phyloP scores from a whole-genome alignment of 2,797 vertebrate species.

The Acanthurus lineatus region DNA sequence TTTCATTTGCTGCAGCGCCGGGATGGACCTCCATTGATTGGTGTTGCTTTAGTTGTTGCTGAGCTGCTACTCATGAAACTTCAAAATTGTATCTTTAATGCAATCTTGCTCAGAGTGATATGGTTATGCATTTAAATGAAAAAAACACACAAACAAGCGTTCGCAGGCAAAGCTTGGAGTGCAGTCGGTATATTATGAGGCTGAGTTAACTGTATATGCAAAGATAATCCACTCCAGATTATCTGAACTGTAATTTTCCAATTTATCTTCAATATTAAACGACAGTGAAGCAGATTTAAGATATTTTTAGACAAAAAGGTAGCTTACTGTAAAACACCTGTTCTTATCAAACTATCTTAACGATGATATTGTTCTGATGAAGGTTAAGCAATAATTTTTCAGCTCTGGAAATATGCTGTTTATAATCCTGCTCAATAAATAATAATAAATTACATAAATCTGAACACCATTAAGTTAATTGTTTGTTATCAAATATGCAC shows the following conservation, averaged over 20 bases:
- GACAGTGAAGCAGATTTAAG: slow-evolving; percentile 36
- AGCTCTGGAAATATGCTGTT: slow-evolving; percentile 31
- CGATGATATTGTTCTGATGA: slow-evolving; percentile 22
- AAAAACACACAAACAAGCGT: slow-evolving; percentile 39
- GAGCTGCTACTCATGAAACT: slow-evolving; percentile 30
- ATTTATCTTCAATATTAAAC: slow-evolving; percentile 32
- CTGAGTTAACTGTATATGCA: slow-evolving; percentile 51
- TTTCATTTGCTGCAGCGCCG: slow-evolving; percentile 64
- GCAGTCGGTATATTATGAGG: slow-evolving; percentile 28
- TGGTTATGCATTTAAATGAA: slow-evolving; percentile 60
- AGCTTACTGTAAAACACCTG: neutral
- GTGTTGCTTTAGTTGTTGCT: slow-evolving; percentile 44
- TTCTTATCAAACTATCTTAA: slow-evolving; percentile 15
- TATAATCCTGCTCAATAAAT: slow-evolving; percentile 21
- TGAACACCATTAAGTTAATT: slow-evolving; percentile 47
- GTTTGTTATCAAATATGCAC: slow-evolving; percentile 44
- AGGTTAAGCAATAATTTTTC: slow-evolving; percentile 21
- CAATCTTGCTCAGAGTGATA: slow-evolving; percentile 46
- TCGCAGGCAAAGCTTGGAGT: slow-evolving; percentile 36
- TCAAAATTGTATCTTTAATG: slow-evolving; percentile 59
- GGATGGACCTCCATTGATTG: slow-evolving; percentile 69
- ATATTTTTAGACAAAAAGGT: slow-evolving; percentile 8
- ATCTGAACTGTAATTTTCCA: slow-evolving; percentile 34
- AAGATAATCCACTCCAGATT: slow-evolving; percentile 46
- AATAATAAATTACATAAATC: slow-evolving; percentile 18